Conservation (phyloP, 2,797 vertebrate genomes). For the Rhincodon typus region DNA sequence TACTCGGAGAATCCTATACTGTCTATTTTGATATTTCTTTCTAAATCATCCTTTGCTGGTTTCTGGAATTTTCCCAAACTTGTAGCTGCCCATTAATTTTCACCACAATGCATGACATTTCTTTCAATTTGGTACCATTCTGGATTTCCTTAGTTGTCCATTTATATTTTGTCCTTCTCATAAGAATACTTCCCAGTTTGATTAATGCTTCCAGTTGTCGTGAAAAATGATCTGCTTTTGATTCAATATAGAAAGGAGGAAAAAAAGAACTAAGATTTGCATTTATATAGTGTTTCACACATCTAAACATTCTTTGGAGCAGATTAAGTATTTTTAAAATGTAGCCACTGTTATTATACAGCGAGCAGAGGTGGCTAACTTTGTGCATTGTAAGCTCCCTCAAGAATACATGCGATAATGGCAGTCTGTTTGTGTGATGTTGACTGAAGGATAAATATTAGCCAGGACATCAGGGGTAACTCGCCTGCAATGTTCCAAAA, state of each 20-base stretch:
- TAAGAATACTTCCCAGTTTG: background rate
- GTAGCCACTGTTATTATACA: background rate
- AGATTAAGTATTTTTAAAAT: background rate
- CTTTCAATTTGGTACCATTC: too few relatives aligned
- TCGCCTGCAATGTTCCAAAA: background rate
- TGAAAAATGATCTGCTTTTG: background rate
- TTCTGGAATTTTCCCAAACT: too few relatives aligned
- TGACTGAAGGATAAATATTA: background rate
- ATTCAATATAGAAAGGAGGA: background rate
- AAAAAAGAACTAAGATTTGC: background rate
- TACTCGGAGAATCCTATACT: too few relatives aligned
- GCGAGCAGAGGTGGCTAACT: background rate
- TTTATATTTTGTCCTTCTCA: background rate
- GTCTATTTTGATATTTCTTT: too few relatives aligned
- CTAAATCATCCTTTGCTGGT: too few relatives aligned
- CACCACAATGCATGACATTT: too few relatives aligned
- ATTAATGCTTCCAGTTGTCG: background rate
- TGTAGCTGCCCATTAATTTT: too few relatives aligned
- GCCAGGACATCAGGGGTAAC: background rate
- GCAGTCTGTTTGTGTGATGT: background rate
- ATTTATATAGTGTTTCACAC: background rate
- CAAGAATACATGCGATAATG: background rate
- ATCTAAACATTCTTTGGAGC: background rate
- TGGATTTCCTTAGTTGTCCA: background rate
- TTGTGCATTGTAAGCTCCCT: background rate